phyloP scores from a whole-genome alignment of 2,888 invertebrate genomes.

The Dasypogon diadema region DNA sequence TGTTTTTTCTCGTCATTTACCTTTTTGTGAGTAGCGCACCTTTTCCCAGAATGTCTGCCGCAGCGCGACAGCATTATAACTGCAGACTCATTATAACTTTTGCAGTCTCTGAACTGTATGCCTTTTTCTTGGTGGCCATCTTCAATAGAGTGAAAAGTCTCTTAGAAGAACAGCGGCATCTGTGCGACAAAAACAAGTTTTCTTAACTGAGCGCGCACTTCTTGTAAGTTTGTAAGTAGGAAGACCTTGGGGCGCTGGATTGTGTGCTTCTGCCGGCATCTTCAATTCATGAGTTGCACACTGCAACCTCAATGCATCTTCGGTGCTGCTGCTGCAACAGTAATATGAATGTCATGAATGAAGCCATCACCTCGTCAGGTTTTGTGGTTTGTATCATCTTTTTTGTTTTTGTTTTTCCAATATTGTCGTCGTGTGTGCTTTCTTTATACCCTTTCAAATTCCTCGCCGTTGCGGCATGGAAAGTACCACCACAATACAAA shows the following conservation, averaged over 20 bases:
- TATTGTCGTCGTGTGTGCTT: conserved; percentile 24
- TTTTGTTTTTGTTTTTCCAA: conserved; percentile 3
- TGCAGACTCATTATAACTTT: conserved; percentile 8
- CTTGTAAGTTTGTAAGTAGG: no score
- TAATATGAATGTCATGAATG: conserved; percentile 45
- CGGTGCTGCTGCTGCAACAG: neutral
- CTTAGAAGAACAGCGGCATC: neutral
- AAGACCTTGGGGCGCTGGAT: neutral
- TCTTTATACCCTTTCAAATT: conserved; percentile 45
- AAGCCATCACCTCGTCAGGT: conserved; percentile 42
- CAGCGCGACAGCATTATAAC: neutral
- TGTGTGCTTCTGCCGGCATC: neutral
- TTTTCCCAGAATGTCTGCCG: conserved; percentile 35
- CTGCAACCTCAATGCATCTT: neutral
- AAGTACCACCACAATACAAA: neutral
- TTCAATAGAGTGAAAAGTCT: conserved; percentile 33
- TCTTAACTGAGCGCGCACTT: neutral
- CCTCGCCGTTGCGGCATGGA: neutral
- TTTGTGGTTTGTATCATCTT: conserved; percentile 10
- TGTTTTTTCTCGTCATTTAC: conserved; percentile 23
- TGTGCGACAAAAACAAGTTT: conserved; percentile 35
- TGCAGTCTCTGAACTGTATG: conserved; percentile 25
- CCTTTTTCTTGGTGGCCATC: conserved; percentile 42
- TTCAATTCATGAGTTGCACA: neutral
- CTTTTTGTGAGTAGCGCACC: conserved; percentile 32